phyloP scores from a whole-genome alignment of 1,140 invertebrate species.

The Myzus persicae region DNA sequence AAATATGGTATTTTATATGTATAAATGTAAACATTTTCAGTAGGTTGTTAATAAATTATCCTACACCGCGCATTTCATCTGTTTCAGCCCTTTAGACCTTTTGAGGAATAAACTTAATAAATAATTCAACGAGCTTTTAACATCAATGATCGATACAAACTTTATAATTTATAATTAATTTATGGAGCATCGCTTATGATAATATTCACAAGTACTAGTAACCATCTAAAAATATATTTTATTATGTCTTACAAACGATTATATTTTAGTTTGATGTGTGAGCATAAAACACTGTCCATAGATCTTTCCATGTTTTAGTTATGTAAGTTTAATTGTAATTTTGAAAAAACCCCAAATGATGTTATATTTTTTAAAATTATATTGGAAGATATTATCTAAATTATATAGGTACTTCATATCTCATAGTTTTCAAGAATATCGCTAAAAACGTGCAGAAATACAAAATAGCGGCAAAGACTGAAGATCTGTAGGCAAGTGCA shows the following conservation, averaged over 20 bases:
- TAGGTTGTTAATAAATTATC: conserved; percentile 14
- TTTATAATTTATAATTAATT: background rate
- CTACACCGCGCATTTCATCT: background rate
- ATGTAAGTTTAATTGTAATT: background rate
- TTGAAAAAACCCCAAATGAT: background rate
- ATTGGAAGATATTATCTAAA: no score
- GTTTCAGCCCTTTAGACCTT: background rate
- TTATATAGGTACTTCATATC: no score
- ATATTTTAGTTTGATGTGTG: background rate
- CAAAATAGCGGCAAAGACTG: no score
- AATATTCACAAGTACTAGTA: background rate
- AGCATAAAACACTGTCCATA: background rate
- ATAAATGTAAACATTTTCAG: background rate
- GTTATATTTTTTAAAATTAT: background rate
- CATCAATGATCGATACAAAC: background rate
- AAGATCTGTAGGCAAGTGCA: no score
- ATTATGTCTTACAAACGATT: background rate
- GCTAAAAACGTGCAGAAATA: no score
- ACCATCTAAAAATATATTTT: background rate
- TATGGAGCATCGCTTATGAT: background rate
- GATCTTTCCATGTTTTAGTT: background rate
- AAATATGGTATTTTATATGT: background rate
- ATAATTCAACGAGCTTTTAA: conserved; percentile 32
- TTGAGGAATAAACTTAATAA: background rate
- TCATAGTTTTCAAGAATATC: no score